These are phyloP conservation scores for Pogonocichla stellata DNA, from an alignment of 2,113 vertebrate species.

Conservation along the genomic window DNA sequence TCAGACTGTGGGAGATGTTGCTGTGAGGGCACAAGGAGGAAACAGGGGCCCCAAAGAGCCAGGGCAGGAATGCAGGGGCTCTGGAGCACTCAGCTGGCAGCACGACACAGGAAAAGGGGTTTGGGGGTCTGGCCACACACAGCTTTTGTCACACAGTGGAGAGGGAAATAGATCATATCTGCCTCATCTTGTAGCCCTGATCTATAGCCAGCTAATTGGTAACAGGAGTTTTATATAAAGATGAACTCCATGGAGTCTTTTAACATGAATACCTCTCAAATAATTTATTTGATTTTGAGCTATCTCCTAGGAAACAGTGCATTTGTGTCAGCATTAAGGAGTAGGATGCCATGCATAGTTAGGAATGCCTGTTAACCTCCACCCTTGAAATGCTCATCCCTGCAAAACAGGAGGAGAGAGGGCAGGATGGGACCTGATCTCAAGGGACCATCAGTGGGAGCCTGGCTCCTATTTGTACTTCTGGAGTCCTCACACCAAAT, in stretches of 20 bases:
- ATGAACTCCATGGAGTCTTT: not conserved
- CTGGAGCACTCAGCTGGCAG: not conserved
- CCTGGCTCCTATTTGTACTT: not conserved
- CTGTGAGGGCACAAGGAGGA: not conserved
- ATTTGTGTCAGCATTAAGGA: not conserved
- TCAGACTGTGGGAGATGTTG: not conserved
- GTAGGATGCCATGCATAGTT: not conserved
- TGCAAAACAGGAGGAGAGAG: not conserved
- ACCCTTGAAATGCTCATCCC: not conserved
- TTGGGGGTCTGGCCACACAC: not conserved
- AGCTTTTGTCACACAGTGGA: not conserved
- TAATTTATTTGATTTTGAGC: not conserved
- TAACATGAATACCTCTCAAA: not conserved
- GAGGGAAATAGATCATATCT: not conserved
- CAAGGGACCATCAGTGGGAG: not conserved
- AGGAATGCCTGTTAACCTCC: not conserved
- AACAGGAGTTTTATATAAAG: not conserved
- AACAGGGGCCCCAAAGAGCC: not conserved
- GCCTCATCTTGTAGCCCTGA: not conserved
- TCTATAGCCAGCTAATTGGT: not conserved
- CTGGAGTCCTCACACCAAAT: not conserved
- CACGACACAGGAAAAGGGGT: not conserved
- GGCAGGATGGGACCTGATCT: not conserved
- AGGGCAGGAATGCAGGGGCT: not conserved
- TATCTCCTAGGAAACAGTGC: not conserved